phyloP scores from a whole-genome alignment of 2,113 vertebrate genomes.

The Barbus barbus region DNA sequence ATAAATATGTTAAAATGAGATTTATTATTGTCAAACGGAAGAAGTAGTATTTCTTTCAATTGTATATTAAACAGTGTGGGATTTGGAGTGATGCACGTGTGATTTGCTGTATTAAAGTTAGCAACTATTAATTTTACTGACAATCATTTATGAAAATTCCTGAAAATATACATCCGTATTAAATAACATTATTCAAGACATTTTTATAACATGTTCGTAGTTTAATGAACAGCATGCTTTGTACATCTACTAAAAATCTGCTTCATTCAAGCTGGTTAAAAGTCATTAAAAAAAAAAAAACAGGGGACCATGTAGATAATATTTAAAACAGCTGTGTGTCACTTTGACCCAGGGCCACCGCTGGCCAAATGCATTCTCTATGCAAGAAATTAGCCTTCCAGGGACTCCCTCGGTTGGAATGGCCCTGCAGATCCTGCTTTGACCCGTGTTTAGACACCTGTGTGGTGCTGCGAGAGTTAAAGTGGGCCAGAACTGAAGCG shows the following conservation, averaged over 20 bases:
- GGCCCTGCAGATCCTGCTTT: neutral
- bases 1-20: no score
- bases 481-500: slow-evolving; percentile 45
- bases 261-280: neutral
- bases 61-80: no score
- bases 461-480: neutral
- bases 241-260: neutral
- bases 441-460: neutral
- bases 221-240: neutral
- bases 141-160: no score
- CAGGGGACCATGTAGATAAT: neutral
- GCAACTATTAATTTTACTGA: no score
- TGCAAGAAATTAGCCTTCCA: no score
- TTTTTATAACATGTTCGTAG: neutral
- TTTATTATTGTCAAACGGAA: no score
- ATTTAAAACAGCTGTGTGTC: neutral
- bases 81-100: no score
- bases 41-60: no score
- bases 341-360: neutral
- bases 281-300: neutral
- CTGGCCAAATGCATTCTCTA: neutral
- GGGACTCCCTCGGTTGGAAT: no score
- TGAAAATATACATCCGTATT: no score
- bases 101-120: no score
- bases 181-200: no score